Base-by-base conservation (phyloP, 2,797 vertebrate genomes). In the Poecile montanus region DNA sequence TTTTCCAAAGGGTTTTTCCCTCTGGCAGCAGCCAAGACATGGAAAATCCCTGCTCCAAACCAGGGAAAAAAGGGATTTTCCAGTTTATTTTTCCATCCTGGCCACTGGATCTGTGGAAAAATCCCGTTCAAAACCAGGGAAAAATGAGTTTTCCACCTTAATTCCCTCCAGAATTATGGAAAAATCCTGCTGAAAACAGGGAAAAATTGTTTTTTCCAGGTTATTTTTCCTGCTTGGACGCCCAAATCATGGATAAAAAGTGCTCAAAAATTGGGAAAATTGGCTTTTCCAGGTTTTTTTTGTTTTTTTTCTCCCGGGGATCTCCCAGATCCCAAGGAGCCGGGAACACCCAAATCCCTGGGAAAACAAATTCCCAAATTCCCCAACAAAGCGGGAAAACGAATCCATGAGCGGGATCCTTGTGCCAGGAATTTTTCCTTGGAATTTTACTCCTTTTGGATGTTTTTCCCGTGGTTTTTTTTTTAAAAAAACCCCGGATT, bases 401-500 rank as follows among this genome's bases (percentile, higher is more conserved):
- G 0, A 29, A 38, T 23, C 38, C 62, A 7, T 10, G 32, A 44
- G 53, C 0, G 0, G 36, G 45, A 36, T 67, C 54, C 27, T 26
- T 3, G 38, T 5, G 62, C 38, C 27, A 5, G 71, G 54, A 67
- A 7, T 61, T 60, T 51, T 38, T 42, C 72, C 62, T 36, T 38
- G 62, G 62, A 23, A 38, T 85, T 50, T 26, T 8, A 1, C 38
- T 51, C 23, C 32, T 67, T 32, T 6, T 5, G 48, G 79, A 27
- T 18, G 19, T 11, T 62, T 34, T 34, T 34, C 34, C 34, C 34
- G 34, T 34, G 34, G 34, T 34, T 34, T 38, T 72, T 18, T 32
- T n/a, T 3, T 44, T 13, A 10, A 12, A 57, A 15, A 22, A 15
- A 20, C 1, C 16, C 16, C 1, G 3, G 70, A 50, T 30, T 1